These are phyloP conservation scores for Cossypha heuglini DNA, from an alignment of 2,797 vertebrate genomes.

Conservation along the genomic window DNA sequence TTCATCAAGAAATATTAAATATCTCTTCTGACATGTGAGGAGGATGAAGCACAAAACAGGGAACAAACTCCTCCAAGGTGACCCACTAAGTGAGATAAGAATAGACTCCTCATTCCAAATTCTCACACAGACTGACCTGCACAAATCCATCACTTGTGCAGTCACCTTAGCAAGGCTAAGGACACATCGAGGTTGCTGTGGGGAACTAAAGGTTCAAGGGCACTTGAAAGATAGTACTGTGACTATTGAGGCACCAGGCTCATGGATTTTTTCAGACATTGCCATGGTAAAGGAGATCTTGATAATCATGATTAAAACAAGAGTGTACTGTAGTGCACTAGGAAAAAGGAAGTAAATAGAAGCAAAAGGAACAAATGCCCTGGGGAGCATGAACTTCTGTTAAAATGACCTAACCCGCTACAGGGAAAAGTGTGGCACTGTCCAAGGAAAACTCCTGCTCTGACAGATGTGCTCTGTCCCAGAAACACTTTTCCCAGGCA, in stretches of 20 bases:
- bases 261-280: background rate
- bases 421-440: fast-evolving
- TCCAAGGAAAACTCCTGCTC: background rate
- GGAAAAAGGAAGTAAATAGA: background rate
- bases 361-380: background rate
- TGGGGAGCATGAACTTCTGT: background rate
- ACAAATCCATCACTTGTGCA: background rate
- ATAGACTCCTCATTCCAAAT: background rate
- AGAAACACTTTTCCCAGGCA: background rate
- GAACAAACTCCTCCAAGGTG: background rate
- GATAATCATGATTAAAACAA: background rate
- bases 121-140: background rate
- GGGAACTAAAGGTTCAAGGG: background rate
- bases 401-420: fast-evolving
- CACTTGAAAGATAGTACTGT: background rate
- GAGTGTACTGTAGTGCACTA: background rate
- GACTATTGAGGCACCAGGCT: background rate
- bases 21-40: background rate
- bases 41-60: background rate
- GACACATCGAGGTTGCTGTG: background rate
- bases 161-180: background rate
- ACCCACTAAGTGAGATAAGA: slow-evolving; percentile 29
- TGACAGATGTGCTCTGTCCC: background rate
- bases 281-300: background rate
- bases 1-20: slow-evolving; percentile 23